Base-by-base conservation (phyloP, 1,140 invertebrate species). In the Saccostrea glomerata region DNA sequence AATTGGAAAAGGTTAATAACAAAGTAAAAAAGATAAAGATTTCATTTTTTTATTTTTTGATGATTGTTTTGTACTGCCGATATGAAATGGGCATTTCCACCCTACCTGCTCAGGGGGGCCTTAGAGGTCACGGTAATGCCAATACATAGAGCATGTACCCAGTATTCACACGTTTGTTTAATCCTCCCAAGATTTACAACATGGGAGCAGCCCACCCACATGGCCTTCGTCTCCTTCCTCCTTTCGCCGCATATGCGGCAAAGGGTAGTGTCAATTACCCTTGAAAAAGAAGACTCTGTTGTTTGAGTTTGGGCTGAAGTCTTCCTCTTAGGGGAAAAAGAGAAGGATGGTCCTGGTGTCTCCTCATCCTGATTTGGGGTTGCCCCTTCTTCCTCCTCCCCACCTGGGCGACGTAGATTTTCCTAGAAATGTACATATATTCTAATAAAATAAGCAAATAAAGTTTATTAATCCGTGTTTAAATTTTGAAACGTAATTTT, bases 1-100 rank as follows among this genome's bases (percentile, higher is more conserved):
- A 17, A 66, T 30, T 84, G 40, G 30, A 15, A 87, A 87, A 82
- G 82, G 84, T 54, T 56, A 70, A 58, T 58, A 60, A 4, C 11
- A 23, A 70, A 23, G 23, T n/a, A 11, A 70, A 70, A 70, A 23
- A 23, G 6, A 9, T 7, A 23, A 70, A 25, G 23, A n/a, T 70
- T 23, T 36, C 30, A 36, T 1, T 36, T 36, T n/a, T 36, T 36
- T 36, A 36, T 36, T 36, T 36, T 36, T 36, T 36, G 30, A 36
- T 36, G 30, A 36, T 36, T 36, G 30, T 36, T 36, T 36, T 36
- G 30, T 36, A 36, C 30, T 36, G 30, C 30, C 30, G 30, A 70
- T 70, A 11, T 70, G 66, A n/a, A 23, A 25, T n/a, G 66, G 66
- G 66, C 66, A 70, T 70, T 70, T 70, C 66, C 66, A 70, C 23